These are phyloP conservation scores for Puffinus mauretanicus DNA, from an alignment of 2,113 vertebrate genomes.

Conservation along the genomic window DNA sequence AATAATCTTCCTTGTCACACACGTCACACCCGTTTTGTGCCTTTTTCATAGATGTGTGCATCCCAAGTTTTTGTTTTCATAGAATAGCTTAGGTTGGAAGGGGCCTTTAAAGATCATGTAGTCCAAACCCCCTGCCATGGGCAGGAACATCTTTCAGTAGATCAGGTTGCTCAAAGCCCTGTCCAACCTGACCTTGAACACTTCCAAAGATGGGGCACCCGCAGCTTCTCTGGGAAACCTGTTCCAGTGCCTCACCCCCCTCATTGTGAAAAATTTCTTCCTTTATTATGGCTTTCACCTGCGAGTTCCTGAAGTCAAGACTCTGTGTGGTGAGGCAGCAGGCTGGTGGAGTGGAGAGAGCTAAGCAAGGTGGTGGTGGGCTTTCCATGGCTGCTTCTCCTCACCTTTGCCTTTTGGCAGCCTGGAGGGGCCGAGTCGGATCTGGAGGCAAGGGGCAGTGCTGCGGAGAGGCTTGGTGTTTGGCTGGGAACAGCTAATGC, in stretches of 20 bases:
- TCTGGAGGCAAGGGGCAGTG: background rate
- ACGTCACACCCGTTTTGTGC: background rate
- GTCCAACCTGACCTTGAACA: background rate
- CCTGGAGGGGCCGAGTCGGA: accelerated
- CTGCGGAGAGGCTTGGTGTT: background rate
- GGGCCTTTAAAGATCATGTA: background rate
- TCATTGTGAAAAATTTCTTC: background rate
- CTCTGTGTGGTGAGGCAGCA: background rate
- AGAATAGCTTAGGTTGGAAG: background rate
- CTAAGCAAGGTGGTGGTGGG: background rate
- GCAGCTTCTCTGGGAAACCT: background rate
- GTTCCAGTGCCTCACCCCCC: background rate
- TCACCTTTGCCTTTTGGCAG: background rate
- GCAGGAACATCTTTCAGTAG: background rate
- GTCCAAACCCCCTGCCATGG: background rate
- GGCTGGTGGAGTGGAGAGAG: background rate
- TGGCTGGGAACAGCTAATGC: background rate
- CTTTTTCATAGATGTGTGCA: background rate
- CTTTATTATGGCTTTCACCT: background rate
- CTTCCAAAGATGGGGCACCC: background rate
- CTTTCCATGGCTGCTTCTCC: background rate
- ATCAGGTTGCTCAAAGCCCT: background rate
- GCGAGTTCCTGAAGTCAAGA: background rate
- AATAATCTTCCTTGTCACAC: background rate
- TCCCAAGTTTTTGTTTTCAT: background rate